phyloP scores from a whole-genome alignment of 1,140 invertebrate species.

The Ditylenchus dipsaci region DNA sequence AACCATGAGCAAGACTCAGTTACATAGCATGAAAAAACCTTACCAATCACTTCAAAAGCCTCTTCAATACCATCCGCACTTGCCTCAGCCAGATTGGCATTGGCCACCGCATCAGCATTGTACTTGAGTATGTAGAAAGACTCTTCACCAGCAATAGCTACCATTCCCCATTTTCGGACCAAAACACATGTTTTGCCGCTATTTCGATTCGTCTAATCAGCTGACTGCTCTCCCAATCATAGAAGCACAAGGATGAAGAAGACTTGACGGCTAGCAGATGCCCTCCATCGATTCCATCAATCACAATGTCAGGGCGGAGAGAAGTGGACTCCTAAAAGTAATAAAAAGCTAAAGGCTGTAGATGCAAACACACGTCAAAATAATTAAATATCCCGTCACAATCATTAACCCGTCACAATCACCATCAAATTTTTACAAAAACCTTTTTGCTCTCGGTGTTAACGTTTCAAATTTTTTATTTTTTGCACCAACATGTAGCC shows the following conservation, averaged over 20 bases:
- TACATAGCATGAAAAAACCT: not conserved
- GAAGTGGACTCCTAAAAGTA: conserved; percentile 30
- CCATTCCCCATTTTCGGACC: conserved; percentile 90
- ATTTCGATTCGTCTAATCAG: conserved; percentile 91
- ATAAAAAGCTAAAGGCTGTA: conserved; percentile 6
- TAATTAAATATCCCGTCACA: too few relatives aligned
- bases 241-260: conserved; percentile 84
- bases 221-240: conserved; percentile 91
- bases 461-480: too few relatives aligned
- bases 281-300: conserved; percentile 83
- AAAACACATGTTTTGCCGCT: conserved; percentile 83
- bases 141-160: conserved; percentile 90
- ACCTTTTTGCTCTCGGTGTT: too few relatives aligned
- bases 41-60: conserved; percentile 78
- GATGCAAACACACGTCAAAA: too few relatives aligned
- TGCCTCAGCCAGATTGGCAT: conserved; percentile 70
- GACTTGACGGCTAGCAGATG: conserved; percentile 88
- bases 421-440: not conserved
- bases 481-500: too few relatives aligned
- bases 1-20: not conserved
- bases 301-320: conserved; percentile 46
- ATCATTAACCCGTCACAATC: too few relatives aligned
- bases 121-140: conserved; percentile 92
- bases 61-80: conserved; percentile 92
- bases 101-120: conserved; percentile 69